Evolutionary conservation across 2,797 vertebrate species (phyloP), one percentile per base, ranked within the genome.

Genomic region (Crenuchus spilurus): DNA sequence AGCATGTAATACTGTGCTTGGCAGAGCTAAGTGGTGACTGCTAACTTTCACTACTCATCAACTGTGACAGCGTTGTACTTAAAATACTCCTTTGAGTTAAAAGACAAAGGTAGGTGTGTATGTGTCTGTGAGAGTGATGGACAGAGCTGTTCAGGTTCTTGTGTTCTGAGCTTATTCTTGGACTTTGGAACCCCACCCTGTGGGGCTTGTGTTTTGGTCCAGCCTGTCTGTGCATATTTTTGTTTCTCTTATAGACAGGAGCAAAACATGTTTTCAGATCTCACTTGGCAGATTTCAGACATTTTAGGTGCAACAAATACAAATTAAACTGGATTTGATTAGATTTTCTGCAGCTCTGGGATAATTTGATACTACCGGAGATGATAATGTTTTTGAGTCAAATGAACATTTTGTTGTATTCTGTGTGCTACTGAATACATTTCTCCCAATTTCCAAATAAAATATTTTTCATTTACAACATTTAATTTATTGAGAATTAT

Each of bases 151-250:
- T 33, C 62, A 64, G 62, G 42, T 31, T 46, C 42, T 18, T 31
- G 8, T 13, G 42, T 48, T 48, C n/a, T 48, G 41, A 31, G 37
- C 28, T 46, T 64, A 64, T 64, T 64, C 41, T 18, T 11, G 39
- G 61, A 10, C 39, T 64, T 63, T 35, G 20, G 13, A 44, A 26
- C 37, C 39, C n/a, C 60, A 63, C 60, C 60, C 61, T 64, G 24
- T 46, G 61, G n/a, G n/a, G n/a, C n/a, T n/a, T n/a, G n/a, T n/a
- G n/a, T n/a, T n/a, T 46, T 31, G 46, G 42, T 64, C 42, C 10
- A 4, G 42, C 16, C 41, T 48, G 26, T n/a, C 8, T 11, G 28
- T 62, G 52, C 33, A 20, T 31, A 64, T 48, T 64, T 48, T 42
- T 31, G 62, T 30, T 24, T 64, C 42, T 33, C 26, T 33, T 31